Evolutionary conservation across 2,888 invertebrate species (phyloP).

Genomic region (Drosophila yooni): DNA sequence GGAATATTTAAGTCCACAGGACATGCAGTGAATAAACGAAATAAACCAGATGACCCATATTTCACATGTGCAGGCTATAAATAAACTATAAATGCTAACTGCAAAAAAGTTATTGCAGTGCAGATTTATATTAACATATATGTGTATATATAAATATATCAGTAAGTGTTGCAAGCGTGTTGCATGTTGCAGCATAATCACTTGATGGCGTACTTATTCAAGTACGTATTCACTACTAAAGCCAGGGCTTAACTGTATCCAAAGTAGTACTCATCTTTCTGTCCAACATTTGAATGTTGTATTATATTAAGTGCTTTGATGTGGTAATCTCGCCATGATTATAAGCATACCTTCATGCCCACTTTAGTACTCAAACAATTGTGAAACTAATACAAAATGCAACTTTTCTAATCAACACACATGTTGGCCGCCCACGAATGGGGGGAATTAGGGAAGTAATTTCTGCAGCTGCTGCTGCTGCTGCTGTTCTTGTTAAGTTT

Average conservation of each 20-base stretch:
- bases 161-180: not conserved
- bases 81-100: not conserved
- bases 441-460: too few relatives aligned
- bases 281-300: slow-evolving; percentile 12
- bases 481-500: slow-evolving; percentile 50
- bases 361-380: slow-evolving; percentile 45
- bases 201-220: not conserved
- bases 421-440: not conserved
- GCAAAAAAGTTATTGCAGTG: slow-evolving; percentile 45
- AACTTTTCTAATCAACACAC: slow-evolving; percentile 67
- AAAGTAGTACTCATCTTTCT: not conserved
- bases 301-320: not conserved
- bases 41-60: not conserved
- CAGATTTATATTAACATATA: slow-evolving; percentile 22
- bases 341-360: slow-evolving; percentile 21
- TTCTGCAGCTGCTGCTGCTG: not conserved
- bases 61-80: not conserved
- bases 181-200: not conserved
- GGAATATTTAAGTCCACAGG: not conserved
- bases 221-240: not conserved
- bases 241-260: not conserved
- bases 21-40: not conserved
- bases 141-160: slow-evolving; percentile 11
- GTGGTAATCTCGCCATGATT: slow-evolving; percentile 27
- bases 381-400: slow-evolving; percentile 59